Evolutionary conservation across 2,888 invertebrate species (phyloP).

Genomic region (Mechanitis messenoides): DNA sequence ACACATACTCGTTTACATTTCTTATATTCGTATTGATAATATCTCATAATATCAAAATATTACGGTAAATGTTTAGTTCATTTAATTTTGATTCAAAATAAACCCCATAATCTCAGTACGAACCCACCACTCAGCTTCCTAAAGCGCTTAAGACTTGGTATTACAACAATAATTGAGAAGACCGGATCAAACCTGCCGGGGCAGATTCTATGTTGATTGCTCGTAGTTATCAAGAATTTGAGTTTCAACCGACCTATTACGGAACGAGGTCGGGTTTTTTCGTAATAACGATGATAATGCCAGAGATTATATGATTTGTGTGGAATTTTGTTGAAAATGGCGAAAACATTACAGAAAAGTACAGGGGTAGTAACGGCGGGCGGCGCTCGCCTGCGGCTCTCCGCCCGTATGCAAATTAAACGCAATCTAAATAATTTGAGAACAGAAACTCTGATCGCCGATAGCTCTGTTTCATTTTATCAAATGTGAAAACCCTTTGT

Average conservation of each 20-base stretch:
- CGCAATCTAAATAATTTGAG: slow-evolving; percentile 73
- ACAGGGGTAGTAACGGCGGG: slow-evolving; percentile 67
- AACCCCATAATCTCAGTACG: slow-evolving; percentile 10
- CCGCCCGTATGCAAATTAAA: slow-evolving; percentile 74
- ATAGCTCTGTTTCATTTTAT: slow-evolving; percentile 40
- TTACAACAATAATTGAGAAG: slow-evolving; percentile 74
- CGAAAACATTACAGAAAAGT: slow-evolving; percentile 77
- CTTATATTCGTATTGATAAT: slow-evolving; percentile 10
- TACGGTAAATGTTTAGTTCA: neutral
- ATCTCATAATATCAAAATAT: neutral
- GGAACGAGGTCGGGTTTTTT: slow-evolving; percentile 66
- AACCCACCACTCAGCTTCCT: slow-evolving; percentile 63
- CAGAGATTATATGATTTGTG: slow-evolving; percentile 75
- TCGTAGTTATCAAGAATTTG: slow-evolving; percentile 68
- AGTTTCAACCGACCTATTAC: slow-evolving; percentile 66
- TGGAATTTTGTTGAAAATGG: slow-evolving; percentile 76
- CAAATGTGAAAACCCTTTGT: slow-evolving; percentile 24
- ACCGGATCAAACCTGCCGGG: slow-evolving; percentile 59
- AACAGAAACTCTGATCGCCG: slow-evolving; percentile 43
- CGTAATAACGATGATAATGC: slow-evolving; percentile 75
- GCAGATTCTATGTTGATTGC: slow-evolving; percentile 72
- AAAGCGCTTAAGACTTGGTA: slow-evolving; percentile 69
- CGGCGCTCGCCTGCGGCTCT: slow-evolving; percentile 58
- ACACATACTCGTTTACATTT: slow-evolving; percentile 27
- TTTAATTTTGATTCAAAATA: slow-evolving; percentile 6